Evolutionary conservation across 2,113 vertebrate genomes (phyloP), one percentile per base, ranked within the genome.

Genomic region (Shinisaurus crocodilurus): DNA sequence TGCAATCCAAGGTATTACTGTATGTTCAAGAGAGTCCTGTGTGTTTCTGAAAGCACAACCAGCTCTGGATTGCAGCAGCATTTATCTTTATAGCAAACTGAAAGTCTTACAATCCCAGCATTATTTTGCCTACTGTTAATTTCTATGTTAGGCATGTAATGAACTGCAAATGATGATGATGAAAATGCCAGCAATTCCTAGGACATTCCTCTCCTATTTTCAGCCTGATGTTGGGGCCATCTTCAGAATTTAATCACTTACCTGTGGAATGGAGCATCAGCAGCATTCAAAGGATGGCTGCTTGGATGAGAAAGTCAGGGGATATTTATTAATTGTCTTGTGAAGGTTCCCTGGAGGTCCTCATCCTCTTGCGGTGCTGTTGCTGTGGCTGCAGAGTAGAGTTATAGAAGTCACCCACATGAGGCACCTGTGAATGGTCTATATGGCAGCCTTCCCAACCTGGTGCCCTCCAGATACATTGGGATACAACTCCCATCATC

Each of bases 281-380:
- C 20, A 69, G 76, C 63, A 40, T 48, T 69, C 10, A 54, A 9
- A 27, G n/a, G 43, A 45, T 45, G 79, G 32, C 43, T 43, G 5
- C 32, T 43, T 45, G 9, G 9, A 37, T n/a, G 40, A 67, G 18
- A 40, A 45, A 34, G 27, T 5, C 43, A 70, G 2, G 10, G 63
- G 50, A 3, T 72, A 88, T 80, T 69, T 88, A 88, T 80, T 88
- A 43, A 48, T 80, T 27, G 27, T 87, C n/a, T 45, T 48, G n/a
- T 86, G 13, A 74, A 72, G 54, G 15, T 40, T 86, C 85, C 70
- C 85, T 40, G 1, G 54, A 74, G 84, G n/a, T 13, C 57, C 34
- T 72, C 9, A 27, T 23, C 76, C 57, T 65, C 75, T 6, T 88
- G 29, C 45, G 85, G 29, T n/a, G 23, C 54, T 81, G 50, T 43